A percentile compares a stretch with the other conserved stretches of the same genome.
Conservation (phyloP, 2,888 invertebrate species). For the Limenitis camilla region DNA sequence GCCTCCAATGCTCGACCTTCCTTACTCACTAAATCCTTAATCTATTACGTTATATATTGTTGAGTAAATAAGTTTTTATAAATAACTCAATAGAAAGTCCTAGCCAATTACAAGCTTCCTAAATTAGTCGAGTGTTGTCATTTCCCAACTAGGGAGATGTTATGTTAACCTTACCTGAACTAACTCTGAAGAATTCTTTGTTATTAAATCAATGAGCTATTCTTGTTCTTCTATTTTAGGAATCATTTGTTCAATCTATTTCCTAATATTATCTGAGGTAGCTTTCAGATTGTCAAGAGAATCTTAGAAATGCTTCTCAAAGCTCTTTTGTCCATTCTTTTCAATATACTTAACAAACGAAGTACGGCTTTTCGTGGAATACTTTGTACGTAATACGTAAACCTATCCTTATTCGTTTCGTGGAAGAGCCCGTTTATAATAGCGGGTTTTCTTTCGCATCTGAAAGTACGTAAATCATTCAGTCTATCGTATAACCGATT, state of each 20-base stretch:
- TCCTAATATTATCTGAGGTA: slow-evolving; percentile 5
- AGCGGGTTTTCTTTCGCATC: slow-evolving; percentile 16
- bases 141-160: too few species aligned
- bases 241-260: slow-evolving; percentile 3
- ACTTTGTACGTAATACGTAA: slow-evolving; percentile 12
- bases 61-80: too few species aligned
- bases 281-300: slow-evolving; percentile 14
- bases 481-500: slow-evolving; percentile 34
- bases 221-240: neutral
- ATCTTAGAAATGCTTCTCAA: slow-evolving; percentile 9
- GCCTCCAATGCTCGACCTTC: too few species aligned
- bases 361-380: slow-evolving; percentile 16
- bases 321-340: slow-evolving; percentile 17
- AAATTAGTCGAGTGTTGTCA: too few species aligned
- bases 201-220: too few species aligned
- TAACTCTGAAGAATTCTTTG: too few species aligned
- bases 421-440: slow-evolving; percentile 20
- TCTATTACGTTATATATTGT: too few species aligned
- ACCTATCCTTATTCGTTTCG: slow-evolving; percentile 14
- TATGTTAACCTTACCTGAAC: too few species aligned
- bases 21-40: too few species aligned
- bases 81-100: too few species aligned
- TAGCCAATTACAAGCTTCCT: too few species aligned
- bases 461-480: slow-evolving; percentile 34
- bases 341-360: slow-evolving; percentile 20